phyloP scores from a whole-genome alignment of 1,140 invertebrate species.

The Mactra quadrangularis region DNA sequence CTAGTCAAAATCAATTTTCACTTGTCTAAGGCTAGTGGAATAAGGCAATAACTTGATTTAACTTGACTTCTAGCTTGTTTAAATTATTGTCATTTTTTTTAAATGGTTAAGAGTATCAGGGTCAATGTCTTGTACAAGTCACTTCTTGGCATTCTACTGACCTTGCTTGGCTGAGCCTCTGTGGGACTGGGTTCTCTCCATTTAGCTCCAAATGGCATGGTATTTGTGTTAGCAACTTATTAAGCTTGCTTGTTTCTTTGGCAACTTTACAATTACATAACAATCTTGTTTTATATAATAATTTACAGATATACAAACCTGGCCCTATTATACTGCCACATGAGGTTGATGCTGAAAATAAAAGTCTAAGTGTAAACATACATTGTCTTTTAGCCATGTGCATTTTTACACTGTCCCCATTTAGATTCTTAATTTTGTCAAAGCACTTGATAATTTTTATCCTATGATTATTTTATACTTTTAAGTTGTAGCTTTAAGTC shows the following conservation, averaged over 20 bases:
- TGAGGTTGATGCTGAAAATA: not conserved
- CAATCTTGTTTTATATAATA: not conserved
- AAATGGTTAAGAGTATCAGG: not conserved
- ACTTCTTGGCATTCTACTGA: not conserved
- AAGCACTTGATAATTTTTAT: too few species aligned
- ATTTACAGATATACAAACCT: conserved; percentile 37
- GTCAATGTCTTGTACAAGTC: not conserved
- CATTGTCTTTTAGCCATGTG: too few species aligned
- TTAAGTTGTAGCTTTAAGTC: not conserved
- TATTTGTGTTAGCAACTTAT: not conserved
- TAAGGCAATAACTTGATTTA: too few species aligned
- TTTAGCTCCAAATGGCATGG: not conserved
- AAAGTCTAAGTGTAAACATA: not conserved
- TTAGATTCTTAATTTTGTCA: too few species aligned
- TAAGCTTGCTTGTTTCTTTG: not conserved
- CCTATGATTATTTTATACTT: not conserved
- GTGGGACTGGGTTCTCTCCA: not conserved
- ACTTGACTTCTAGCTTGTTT: too few species aligned
- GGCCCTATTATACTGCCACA: not conserved
- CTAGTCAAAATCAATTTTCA: too few species aligned
- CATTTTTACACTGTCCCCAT: too few species aligned
- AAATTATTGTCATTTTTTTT: not conserved
- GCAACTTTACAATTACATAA: not conserved
- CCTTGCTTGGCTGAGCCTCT: not conserved
- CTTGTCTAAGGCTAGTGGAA: too few species aligned